Base-by-base conservation (phyloP, 2,797 vertebrate genomes). In the Acestrorhynchus altus region DNA sequence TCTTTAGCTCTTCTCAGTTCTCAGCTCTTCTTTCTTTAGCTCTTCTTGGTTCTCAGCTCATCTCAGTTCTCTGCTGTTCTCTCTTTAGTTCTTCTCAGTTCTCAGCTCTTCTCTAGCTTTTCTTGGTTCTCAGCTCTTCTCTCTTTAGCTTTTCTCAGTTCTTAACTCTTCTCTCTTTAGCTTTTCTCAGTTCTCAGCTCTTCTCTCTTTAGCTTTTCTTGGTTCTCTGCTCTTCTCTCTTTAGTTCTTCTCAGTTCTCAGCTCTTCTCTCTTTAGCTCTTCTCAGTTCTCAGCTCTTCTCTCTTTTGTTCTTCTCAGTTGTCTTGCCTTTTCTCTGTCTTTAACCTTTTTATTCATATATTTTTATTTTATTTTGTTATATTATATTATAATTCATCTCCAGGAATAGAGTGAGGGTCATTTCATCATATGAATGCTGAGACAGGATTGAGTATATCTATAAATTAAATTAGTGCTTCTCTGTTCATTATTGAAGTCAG, bases 31-130 rank as follows among this genome's bases (percentile, higher is more conserved):
- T n/a, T n/a, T n/a, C n/a, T n/a, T n/a, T n/a, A 13, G 24, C 24
- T 57, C 0, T 28, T 24, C 12, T 26, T 12, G 10, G 24, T 26
- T 26, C 4, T 26, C 54, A 12, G 18, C 4, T 51, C 5, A n/a
- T 1, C 5, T 51, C 18, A 5, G 13, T 0, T 2, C 4, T 51
- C 8, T 51, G n/a, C 18, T 51, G 16, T n/a, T n/a, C 10, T 22
- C 18, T 11, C n/a, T 10, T 20, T 10, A 22, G n/a, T 16, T 54
- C 51, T 54, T 54, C n/a, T 51, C 26, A 46, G 42, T 28, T 35
- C 13, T 24, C 18, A n/a, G 49, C 24, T 46, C 39, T 46, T 56
- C 89, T 22, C 4, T 8, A 40, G 31, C 24, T 52, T 9, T 20
- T 1, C 6, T 6, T 20, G 4, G 4, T 26, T 6, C 6, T 20